Evolutionary conservation across 2,113 vertebrate genomes (phyloP).

Genomic region (Datnioides undecimradiatus): DNA sequence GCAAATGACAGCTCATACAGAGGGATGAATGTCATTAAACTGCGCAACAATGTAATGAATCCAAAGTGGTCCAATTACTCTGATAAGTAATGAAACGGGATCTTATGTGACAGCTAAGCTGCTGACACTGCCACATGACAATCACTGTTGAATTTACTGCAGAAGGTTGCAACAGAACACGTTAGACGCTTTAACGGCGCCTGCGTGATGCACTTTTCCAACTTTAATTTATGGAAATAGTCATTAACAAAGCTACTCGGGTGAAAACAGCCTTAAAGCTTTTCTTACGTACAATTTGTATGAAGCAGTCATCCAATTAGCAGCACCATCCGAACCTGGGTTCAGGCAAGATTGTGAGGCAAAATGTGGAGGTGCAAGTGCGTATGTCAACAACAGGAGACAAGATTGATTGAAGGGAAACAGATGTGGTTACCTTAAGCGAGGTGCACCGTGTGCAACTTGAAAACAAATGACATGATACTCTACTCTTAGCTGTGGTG

Average conservation of each 20-base stretch:
- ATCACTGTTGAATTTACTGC: constrained; percentile 36
- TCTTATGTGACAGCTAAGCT: background rate
- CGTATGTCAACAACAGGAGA: background rate
- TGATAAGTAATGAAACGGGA: too few relatives aligned
- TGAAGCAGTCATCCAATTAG: constrained; percentile 63
- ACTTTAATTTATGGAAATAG: constrained; percentile 61
- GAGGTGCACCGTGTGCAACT: background rate
- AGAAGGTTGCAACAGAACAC: constrained; percentile 24
- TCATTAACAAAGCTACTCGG: constrained; percentile 69
- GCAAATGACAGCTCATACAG: background rate
- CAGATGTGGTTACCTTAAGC: background rate
- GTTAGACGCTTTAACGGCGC: constrained; percentile 44
- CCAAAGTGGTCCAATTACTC: too few relatives aligned
- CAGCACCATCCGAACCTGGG: constrained; percentile 2
- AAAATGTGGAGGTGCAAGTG: background rate
- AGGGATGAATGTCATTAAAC: background rate
- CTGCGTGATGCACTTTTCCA: constrained; percentile 47
- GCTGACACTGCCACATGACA: background rate
- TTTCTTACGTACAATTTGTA: constrained; percentile 60
- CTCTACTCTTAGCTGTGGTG: background rate
- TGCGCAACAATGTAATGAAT: background rate
- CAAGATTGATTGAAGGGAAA: background rate
- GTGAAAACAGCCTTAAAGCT: constrained; percentile 67
- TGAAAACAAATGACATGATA: background rate
- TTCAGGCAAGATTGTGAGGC: background rate